phyloP scores from a whole-genome alignment of 2,113 vertebrate species.

The Brachypteracias leptosomus region DNA sequence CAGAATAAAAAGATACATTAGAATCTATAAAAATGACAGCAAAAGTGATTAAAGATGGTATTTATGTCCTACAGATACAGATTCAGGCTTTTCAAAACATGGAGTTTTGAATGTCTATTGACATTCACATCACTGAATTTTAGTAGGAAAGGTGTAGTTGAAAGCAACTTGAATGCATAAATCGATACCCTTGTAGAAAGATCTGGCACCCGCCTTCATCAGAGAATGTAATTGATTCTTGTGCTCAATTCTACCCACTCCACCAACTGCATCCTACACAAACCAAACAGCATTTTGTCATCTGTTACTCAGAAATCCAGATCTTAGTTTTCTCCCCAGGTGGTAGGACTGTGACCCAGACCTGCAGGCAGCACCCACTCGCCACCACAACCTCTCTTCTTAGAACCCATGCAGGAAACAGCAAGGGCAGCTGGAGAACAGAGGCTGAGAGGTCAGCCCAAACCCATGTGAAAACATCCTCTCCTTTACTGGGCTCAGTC shows the following conservation, averaged over 20 bases:
- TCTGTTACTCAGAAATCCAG: not conserved
- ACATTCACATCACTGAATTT: not conserved
- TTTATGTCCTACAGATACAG: not conserved
- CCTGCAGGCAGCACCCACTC: not conserved
- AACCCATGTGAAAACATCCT: rapidly evolving
- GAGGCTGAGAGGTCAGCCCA: not conserved
- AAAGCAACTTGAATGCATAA: not conserved
- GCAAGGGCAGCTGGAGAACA: not conserved
- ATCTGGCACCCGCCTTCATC: not conserved
- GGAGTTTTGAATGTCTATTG: not conserved
- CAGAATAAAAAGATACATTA: not conserved
- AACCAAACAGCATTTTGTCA: not conserved
- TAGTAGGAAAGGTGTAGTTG: not conserved
- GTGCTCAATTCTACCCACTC: not conserved
- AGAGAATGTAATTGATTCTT: not conserved
- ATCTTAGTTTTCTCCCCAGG: not conserved
- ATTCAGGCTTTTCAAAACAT: not conserved
- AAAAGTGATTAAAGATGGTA: not conserved
- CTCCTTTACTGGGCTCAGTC: rapidly evolving
- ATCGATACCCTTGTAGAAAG: not conserved
- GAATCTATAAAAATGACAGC: not conserved
- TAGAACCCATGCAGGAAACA: not conserved
- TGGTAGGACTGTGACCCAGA: not conserved
- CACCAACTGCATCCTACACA: rapidly evolving
- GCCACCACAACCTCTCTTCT: not conserved